Percentiles rank a stretch among this genome's conserved stretches.
Evolutionary conservation across 2,113 vertebrate species (phyloP).

Genomic region (Vireo altiloquus): DNA sequence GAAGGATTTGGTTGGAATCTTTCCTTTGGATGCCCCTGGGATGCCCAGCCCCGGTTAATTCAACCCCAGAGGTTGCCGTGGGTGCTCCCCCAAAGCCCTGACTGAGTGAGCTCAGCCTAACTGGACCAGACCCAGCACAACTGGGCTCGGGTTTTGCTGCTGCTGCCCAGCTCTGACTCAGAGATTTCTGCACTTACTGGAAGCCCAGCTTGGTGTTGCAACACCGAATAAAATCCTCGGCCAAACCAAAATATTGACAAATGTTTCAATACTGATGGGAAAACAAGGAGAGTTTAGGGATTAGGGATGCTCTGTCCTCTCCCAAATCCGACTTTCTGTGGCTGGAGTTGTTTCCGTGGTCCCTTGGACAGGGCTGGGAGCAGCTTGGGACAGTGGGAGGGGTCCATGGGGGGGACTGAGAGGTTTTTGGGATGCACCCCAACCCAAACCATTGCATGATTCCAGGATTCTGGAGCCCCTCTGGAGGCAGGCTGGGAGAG

Average conservation of each 20-base stretch:
- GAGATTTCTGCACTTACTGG: slow-evolving; percentile 26
- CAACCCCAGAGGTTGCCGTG: not conserved
- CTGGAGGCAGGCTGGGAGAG: too few species aligned
- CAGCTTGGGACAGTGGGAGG: accelerated
- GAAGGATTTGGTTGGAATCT: not conserved
- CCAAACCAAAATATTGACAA: slow-evolving; percentile 38
- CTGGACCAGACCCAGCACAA: not conserved
- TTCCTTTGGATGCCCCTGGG: too few species aligned
- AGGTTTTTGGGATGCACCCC: too few species aligned
- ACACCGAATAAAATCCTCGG: not conserved
- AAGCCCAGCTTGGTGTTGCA: slow-evolving; percentile 27
- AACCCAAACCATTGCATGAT: too few species aligned
- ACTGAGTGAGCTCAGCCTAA: not conserved
- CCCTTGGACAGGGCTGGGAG: not conserved
- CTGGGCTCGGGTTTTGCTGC: not conserved
- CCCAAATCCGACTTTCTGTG: not conserved
- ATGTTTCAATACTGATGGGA: not conserved
- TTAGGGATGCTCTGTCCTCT: not conserved
- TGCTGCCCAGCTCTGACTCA: slow-evolving; percentile 45
- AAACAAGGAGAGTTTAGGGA: not conserved
- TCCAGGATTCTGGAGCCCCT: too few species aligned
- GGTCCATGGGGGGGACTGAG: not conserved
- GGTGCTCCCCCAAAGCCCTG: not conserved
- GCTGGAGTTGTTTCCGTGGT: too few species aligned
- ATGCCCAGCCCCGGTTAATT: accelerated